Base-by-base conservation (phyloP, 2,797 vertebrate genomes). In the Aselliscus stoliczkanus region DNA sequence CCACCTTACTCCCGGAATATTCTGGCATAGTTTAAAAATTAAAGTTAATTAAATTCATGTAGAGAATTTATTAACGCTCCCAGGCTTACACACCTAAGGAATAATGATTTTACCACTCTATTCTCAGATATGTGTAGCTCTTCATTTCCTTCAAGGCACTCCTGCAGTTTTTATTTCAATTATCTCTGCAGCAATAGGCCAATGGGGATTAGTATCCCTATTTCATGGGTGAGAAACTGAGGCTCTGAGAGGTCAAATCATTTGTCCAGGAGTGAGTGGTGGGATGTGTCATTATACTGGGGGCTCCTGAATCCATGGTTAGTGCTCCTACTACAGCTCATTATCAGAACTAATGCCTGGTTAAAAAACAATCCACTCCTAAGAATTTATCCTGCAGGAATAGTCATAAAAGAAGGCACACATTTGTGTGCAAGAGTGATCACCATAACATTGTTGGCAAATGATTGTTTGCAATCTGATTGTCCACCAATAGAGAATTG, bases 1-100 rank as follows among this genome's bases (percentile, higher is more conserved):
- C 11, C 37, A 62, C 15, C 8, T 44, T n/a, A 56, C 44, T 87
- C 64, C 44, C 44, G 76, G 54, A 95, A 75, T 84, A 73, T 90
- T 69, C 13, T 72, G 65, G 70, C 34, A 84, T 70, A 29, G 29
- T 73, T 91, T 92, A 82, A 94, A 94, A 96, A 58, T 58, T 92
- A 85, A 90, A 87, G 80, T 67, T 93, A 95, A 95, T 96, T 92
- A 95, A 89, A 91, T 89, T 69, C 58, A 83, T n/a, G 31, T 34
- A 76, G 31, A 37, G 42, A 84, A 92, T 96, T 96, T 75, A n/a
- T 67, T 58, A 92, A 60, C 39, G 37, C 7, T 75, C 25, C 58
- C 58, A 39, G 88, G 75, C 29, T 93, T 64, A 47, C 50, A 77
- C 20, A 85, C 56, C 72, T 58, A 75, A 87, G 34, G 7, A 25